A percentile compares a stretch with the other conserved stretches of the same genome.
Evolutionary conservation across 2,113 vertebrate species (phyloP).

Genomic region (Hemichromis elongatus): DNA sequence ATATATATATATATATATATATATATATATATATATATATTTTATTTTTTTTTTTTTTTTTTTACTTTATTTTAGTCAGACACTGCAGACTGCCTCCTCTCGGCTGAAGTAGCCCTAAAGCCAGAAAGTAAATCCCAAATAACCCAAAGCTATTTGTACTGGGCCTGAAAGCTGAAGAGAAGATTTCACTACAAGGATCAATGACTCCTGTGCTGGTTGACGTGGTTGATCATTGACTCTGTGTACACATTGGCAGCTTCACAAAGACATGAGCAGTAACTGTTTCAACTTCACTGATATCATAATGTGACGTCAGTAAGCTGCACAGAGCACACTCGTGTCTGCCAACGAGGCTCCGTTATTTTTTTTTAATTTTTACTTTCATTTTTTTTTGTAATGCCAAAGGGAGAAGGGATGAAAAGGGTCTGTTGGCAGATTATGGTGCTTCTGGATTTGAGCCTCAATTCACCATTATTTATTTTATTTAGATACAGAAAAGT

Average conservation of each 20-base stretch:
- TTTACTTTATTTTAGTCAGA: not conserved
- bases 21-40: not conserved
- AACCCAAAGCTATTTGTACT: not conserved
- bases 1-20: too few species aligned
- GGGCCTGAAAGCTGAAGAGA: not conserved
- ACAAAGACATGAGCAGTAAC: not conserved
- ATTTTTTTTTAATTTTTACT: not conserved
- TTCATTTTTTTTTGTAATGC: not conserved
- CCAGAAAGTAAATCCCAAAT: not conserved
- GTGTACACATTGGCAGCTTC: not conserved
- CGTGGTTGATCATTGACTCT: not conserved
- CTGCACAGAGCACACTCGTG: not conserved
- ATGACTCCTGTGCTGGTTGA: not conserved
- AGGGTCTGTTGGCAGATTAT: not conserved
- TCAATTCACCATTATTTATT: not conserved
- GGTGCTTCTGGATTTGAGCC: not conserved
- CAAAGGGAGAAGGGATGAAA: not conserved
- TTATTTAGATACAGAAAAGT: not conserved
- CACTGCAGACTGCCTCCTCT: not conserved
- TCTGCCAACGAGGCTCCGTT: not conserved
- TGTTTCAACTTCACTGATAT: slow-evolving; percentile 10
- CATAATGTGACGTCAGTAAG: not conserved
- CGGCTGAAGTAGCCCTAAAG: not conserved
- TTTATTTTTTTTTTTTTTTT: too few species aligned
- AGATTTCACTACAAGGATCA: not conserved